Conservation (phyloP, 2,888 invertebrate species). For the Tenodera sinensis region DNA sequence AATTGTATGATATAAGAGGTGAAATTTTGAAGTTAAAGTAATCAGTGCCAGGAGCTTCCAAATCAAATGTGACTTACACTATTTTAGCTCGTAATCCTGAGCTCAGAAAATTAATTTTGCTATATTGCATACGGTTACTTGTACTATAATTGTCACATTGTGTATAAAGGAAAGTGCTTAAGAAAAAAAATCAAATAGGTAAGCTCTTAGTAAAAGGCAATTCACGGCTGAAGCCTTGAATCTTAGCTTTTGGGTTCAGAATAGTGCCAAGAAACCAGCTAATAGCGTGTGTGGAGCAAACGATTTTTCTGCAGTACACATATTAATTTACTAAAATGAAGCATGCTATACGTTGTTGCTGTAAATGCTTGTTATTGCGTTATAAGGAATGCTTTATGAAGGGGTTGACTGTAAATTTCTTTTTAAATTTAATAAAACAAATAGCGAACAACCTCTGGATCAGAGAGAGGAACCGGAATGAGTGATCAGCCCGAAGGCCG, state of each 20-base stretch:
- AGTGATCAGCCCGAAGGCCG: too few species aligned
- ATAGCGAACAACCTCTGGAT: too few species aligned
- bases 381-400: background rate
- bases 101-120: background rate
- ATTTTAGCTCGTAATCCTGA: background rate
- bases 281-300: background rate
- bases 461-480: too few species aligned
- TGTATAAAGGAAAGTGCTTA: background rate
- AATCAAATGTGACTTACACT: background rate
- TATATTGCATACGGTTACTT: background rate
- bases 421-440: too few species aligned
- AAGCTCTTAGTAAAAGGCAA: background rate
- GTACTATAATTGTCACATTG: background rate
- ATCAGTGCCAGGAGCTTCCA: background rate
- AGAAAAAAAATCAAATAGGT: background rate
- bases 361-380: background rate
- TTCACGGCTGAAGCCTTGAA: background rate
- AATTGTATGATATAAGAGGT: background rate
- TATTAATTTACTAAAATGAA: background rate
- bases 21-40: background rate
- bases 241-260: background rate
- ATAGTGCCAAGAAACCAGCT: background rate
- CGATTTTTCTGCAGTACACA: background rate
- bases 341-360: background rate
- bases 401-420: too few species aligned